phyloP scores from a whole-genome alignment of 1,140 invertebrate species.

The Cyclargus thomasi region DNA sequence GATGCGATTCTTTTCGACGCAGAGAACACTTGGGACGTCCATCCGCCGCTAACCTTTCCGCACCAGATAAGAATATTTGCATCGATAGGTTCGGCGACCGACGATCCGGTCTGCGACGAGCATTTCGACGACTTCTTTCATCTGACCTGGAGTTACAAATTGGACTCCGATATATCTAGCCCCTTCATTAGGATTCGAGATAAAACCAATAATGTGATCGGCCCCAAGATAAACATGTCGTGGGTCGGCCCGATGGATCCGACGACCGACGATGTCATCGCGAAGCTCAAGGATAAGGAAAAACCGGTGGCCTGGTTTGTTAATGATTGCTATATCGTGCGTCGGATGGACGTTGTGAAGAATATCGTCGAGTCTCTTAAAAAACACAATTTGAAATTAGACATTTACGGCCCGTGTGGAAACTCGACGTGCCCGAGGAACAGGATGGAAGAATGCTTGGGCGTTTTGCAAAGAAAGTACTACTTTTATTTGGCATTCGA shows the following conservation, averaged over 20 bases:
- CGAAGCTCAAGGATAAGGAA: slow-evolving; percentile 36
- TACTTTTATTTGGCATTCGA: slow-evolving; percentile 61
- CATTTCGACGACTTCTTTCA: slow-evolving; percentile 47
- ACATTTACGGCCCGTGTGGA: slow-evolving; percentile 51
- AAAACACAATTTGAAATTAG: slow-evolving; percentile 37
- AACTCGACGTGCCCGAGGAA: slow-evolving; percentile 39
- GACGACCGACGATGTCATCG: slow-evolving; percentile 33
- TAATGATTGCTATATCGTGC: slow-evolving; percentile 39
- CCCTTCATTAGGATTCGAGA: slow-evolving; percentile 38
- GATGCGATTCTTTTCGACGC: slow-evolving; percentile 56
- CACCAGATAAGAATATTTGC: slow-evolving; percentile 49
- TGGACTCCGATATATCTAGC: slow-evolving; percentile 46
- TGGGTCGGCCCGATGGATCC: slow-evolving; percentile 40
- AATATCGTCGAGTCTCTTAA: slow-evolving; percentile 32
- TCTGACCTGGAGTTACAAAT: slow-evolving; percentile 48
- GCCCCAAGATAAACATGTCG: slow-evolving; percentile 46
- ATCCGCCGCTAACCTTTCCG: slow-evolving; percentile 33
- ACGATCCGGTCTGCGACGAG: slow-evolving; percentile 39
- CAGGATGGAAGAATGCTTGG: slow-evolving; percentile 41
- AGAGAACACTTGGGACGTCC: slow-evolving; percentile 43
- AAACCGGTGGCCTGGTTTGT: slow-evolving; percentile 54
- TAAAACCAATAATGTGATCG: slow-evolving; percentile 36
- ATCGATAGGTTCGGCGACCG: slow-evolving; percentile 37
- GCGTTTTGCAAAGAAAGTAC: slow-evolving; percentile 41
- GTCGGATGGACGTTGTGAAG: slow-evolving; percentile 25